Base-by-base conservation (phyloP, 2,113 vertebrate species). In the Paradoxurus hermaphroditus region DNA sequence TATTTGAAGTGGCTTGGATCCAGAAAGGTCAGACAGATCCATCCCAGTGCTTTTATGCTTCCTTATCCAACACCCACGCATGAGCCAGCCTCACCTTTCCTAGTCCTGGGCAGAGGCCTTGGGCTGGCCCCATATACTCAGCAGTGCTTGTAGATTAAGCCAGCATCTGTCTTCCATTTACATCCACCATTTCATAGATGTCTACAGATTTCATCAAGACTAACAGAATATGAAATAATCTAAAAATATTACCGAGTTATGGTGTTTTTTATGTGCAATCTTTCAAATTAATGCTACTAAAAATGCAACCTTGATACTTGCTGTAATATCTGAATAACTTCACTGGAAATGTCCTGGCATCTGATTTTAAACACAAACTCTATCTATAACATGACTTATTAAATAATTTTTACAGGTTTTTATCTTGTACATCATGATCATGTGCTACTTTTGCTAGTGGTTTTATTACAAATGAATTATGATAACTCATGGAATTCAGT, bases 41-140 rank as follows among this genome's bases (percentile, higher is more conserved):
- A 0, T 1, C 5, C 39, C 7, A 18, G 19, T 41, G 14, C 29
- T 51, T 51, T 19, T 12, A 3, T n/a, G 1, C 3, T 21, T 16
- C 16, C 8, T 7, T 0, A 0, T 2, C 5, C 25, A 27, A 27
- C 3, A 34, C 8, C 29, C 34, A 18, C 3, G 7, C 44, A 5
- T 7, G 15, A 19, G n/a, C 7, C 53, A 23, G 27, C 7, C 15
- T 44, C 65, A 11, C 29, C 44, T n/a, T 59, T 27, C 27, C 39
- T 27, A 16, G 15, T 36, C 27, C 7, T 31, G 13, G 19, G 7
- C 34, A 0, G 21, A 82, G 7, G 56, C 11, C 25, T 5, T 16
- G 6, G 3, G 18, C 49, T 31, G n/a, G 3, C n/a, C 39, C 3
- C 19, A 18, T 25, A 31, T 11, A 11, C 18, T 8, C 3, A 73